A percentile compares a stretch with the other conserved stretches of the same genome.
Conservation (phyloP, 2,797 vertebrate genomes). For the Martes flavigula region DNA sequence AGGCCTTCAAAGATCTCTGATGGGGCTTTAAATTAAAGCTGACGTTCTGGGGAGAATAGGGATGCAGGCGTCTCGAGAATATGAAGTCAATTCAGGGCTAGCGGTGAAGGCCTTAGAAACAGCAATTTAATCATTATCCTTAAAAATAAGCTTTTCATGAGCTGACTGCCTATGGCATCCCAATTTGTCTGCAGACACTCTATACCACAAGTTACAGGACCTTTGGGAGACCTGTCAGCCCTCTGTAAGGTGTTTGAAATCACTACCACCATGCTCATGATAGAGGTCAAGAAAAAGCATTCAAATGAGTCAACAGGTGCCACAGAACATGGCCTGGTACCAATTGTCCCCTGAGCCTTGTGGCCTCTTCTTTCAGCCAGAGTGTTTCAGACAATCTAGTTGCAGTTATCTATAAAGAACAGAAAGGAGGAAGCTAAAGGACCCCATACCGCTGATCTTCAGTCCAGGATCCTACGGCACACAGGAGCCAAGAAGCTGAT, state of each 20-base stretch:
- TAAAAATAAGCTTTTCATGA: background rate
- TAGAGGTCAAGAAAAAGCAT: background rate
- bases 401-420: background rate
- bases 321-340: background rate
- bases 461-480: background rate
- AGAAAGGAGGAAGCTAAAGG: background rate
- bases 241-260: background rate
- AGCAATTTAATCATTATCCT: background rate
- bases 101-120: background rate
- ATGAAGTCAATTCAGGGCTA: background rate
- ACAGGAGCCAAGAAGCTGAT: background rate
- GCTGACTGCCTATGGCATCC: background rate
- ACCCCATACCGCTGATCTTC: background rate
- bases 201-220: background rate
- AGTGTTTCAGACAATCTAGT: background rate
- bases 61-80: background rate
- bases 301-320: background rate
- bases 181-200: background rate
- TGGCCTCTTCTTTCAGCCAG: background rate
- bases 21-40: conserved; percentile 67
- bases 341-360: background rate
- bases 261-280: background rate
- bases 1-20: conserved; percentile 66
- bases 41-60: conserved; percentile 58
- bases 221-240: background rate